Conservation (phyloP, 2,888 invertebrate genomes). For the Elmis aenea region DNA sequence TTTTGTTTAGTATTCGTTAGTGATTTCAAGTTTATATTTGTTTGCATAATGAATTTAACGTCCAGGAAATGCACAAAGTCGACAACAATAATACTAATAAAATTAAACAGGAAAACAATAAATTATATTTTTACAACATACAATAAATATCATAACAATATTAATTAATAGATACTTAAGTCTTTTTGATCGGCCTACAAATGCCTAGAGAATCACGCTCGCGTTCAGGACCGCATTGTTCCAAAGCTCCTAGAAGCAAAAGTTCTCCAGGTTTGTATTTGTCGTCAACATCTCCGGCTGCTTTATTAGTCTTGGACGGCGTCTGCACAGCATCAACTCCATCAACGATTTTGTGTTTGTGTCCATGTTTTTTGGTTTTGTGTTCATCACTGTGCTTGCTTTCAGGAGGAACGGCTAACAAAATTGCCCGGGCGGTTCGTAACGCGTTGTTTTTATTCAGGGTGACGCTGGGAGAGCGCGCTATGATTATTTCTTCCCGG, state of each 20-base stretch:
- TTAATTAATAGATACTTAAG: too few species aligned
- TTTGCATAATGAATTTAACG: too few species aligned
- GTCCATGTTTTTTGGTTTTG: neutral
- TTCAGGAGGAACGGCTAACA: conserved; percentile 34
- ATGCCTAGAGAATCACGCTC: conserved; percentile 64
- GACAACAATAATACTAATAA: too few species aligned
- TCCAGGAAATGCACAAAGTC: too few species aligned
- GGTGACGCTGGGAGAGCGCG: conserved; percentile 32
- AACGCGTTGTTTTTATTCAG: conserved; percentile 21
- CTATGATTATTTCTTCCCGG: conserved; percentile 33
- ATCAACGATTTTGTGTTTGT: neutral
- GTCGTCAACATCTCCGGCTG: conserved; percentile 8
- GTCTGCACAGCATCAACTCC: neutral
- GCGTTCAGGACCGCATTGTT: conserved; percentile 71
- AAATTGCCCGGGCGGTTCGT: conserved; percentile 31
- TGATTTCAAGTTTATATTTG: too few species aligned
- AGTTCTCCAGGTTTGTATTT: conserved; percentile 38
- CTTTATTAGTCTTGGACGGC: conserved; percentile 7
- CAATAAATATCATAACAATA: too few species aligned
- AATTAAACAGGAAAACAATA: too few species aligned
- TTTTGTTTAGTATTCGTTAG: too few species aligned
- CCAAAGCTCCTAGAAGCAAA: conserved; percentile 58
- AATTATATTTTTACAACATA: too few species aligned
- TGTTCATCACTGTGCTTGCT: too few species aligned
- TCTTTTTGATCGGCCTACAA: conserved; percentile 45